Evolutionary conservation across 2,888 invertebrate species (phyloP).

Genomic region (Troides helena): DNA sequence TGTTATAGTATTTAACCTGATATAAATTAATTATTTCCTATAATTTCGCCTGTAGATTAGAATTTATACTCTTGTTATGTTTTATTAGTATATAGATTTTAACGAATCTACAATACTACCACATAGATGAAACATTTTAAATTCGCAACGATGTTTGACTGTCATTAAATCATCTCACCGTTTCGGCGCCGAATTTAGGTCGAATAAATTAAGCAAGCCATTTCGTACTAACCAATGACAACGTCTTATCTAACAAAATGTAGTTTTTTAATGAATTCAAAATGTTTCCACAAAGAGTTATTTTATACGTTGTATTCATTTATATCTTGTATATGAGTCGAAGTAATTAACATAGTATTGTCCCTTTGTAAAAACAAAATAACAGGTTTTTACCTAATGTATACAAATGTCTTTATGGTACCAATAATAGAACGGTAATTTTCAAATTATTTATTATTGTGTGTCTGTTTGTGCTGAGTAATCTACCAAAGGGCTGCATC

Average conservation of each 20-base stretch:
- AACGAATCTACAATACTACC: background rate
- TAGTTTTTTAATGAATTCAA: background rate
- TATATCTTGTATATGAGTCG: no score
- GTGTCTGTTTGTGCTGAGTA: no score
- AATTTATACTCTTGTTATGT: background rate
- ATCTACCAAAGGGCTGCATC: no score
- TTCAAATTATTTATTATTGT: no score
- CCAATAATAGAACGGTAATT: no score
- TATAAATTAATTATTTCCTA: no score
- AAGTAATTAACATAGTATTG: no score
- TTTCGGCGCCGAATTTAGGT: conserved; percentile 60
- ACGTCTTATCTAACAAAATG: conserved; percentile 2
- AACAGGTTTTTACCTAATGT: no score
- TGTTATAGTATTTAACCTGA: background rate
- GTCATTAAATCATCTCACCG: conserved; percentile 65
- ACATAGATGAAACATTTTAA: conserved; percentile 36
- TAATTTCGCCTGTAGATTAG: background rate
- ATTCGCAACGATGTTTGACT: conserved; percentile 61
- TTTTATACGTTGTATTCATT: no score
- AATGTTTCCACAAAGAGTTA: no score
- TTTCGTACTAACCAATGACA: conserved; percentile 41
- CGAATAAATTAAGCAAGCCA: conserved; percentile 58
- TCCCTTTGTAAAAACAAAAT: no score
- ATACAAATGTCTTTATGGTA: no score
- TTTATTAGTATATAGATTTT: background rate